Conservation (phyloP, 2,113 vertebrate species). For the Vireo altiloquus region DNA sequence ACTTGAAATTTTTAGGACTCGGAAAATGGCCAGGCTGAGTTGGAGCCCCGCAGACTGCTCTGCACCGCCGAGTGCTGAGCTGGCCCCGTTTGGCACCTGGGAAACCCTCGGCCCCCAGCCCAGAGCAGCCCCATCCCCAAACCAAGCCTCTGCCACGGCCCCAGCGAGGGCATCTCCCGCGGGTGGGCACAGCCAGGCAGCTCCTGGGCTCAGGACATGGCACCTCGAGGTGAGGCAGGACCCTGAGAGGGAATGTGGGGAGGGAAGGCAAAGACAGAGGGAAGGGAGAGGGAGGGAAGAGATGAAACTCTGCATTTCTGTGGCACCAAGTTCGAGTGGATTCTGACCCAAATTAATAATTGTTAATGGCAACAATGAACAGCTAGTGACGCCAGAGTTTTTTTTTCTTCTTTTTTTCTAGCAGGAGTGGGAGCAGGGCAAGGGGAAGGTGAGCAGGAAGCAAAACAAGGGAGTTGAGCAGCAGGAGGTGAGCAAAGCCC, state of each 20-base stretch:
- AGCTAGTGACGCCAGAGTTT: too few species aligned
- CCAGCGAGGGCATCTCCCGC: fast-evolving
- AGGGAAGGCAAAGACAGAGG: fast-evolving
- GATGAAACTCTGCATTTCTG: not conserved
- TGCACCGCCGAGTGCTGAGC: not conserved
- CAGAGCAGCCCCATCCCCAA: fast-evolving
- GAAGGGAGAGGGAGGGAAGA: not conserved
- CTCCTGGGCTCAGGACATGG: not conserved
- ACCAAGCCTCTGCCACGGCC: fast-evolving
- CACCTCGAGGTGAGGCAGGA: not conserved
- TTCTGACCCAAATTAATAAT: not conserved
- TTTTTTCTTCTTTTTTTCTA: too few species aligned
- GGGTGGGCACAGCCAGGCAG: not conserved
- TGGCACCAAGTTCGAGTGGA: not conserved
- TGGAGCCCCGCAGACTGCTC: not conserved
- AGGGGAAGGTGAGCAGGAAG: not conserved
- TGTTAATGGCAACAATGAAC: not conserved
- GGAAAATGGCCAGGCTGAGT: not conserved
- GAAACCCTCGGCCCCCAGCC: not conserved
- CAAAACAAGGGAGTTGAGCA: not conserved
- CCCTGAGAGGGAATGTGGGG: fast-evolving
- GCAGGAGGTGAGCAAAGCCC: not conserved
- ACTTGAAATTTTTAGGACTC: not conserved
- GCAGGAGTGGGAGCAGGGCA: not conserved
- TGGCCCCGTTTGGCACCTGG: not conserved